Evolutionary conservation across 2,888 invertebrate genomes (phyloP).

Genomic region (Polymixis flavicincta): DNA sequence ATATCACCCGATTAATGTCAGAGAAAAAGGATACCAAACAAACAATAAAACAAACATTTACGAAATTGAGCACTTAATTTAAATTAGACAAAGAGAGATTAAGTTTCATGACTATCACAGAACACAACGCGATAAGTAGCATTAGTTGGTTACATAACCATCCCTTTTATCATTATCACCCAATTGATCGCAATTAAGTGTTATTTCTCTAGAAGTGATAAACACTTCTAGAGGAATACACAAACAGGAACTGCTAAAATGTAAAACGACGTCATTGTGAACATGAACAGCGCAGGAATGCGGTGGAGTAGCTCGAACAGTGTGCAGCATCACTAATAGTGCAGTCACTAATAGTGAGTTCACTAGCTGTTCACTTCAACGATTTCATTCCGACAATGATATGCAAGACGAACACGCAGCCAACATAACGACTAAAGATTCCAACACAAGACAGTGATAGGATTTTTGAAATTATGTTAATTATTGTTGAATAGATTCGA

Average conservation of each 20-base stretch:
- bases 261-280: neutral
- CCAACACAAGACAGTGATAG: neutral
- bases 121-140: neutral
- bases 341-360: too few relatives aligned
- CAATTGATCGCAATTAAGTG: neutral
- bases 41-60: slow-evolving; percentile 11
- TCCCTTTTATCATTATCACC: neutral
- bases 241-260: neutral
- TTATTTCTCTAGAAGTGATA: neutral
- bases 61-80: neutral
- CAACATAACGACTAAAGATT: neutral
- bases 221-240: too few relatives aligned
- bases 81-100: neutral
- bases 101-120: neutral
- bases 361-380: neutral
- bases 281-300: neutral
- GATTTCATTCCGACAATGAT: slow-evolving; percentile 30
- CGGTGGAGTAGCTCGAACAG: neutral
- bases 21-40: neutral
- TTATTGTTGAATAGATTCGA: too few relatives aligned
- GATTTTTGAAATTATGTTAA: neutral
- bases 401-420: neutral
- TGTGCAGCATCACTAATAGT: neutral
- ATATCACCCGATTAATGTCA: neutral
- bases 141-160: neutral